Conservation (phyloP, 2,888 invertebrate species). For the Linyphia triangularis region DNA sequence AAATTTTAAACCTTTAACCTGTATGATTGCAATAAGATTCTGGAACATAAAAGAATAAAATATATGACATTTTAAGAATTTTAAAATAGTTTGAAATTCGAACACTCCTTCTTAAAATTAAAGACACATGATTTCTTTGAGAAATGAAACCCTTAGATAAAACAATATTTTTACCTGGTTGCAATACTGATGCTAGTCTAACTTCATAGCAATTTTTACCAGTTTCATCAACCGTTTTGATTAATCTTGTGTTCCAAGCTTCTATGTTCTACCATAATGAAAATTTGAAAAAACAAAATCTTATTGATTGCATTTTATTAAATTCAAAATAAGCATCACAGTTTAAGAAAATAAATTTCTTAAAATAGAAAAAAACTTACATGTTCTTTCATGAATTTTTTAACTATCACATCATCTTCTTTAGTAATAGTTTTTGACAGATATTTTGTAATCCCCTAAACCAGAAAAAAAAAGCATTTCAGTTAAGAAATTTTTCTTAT, state of each 20-base stretch:
- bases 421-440: conserved; percentile 91
- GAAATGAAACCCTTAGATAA: too few species aligned
- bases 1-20: too few species aligned
- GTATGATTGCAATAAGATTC: too few species aligned
- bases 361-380: conserved; percentile 73
- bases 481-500: too few species aligned
- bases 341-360: too few species aligned
- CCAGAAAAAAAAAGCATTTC: too few species aligned
- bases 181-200: conserved; percentile 79
- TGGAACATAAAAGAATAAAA: too few species aligned
- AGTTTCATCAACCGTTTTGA: conserved; percentile 83
- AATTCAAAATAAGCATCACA: neutral
- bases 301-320: neutral
- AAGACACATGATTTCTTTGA: too few species aligned
- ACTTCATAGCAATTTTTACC: conserved; percentile 81
- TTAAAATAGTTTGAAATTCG: too few species aligned
- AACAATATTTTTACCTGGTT: conserved; percentile 76
- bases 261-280: conserved; percentile 84
- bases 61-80: too few species aligned
- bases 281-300: neutral
- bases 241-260: conserved; percentile 92
- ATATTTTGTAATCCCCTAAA: conserved; percentile 92
- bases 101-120: too few species aligned
- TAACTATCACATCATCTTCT: conserved; percentile 79
- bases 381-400: conserved; percentile 79